Evolutionary conservation across 1,140 invertebrate genomes (phyloP).

Genomic region (Lucilia sericata): DNA sequence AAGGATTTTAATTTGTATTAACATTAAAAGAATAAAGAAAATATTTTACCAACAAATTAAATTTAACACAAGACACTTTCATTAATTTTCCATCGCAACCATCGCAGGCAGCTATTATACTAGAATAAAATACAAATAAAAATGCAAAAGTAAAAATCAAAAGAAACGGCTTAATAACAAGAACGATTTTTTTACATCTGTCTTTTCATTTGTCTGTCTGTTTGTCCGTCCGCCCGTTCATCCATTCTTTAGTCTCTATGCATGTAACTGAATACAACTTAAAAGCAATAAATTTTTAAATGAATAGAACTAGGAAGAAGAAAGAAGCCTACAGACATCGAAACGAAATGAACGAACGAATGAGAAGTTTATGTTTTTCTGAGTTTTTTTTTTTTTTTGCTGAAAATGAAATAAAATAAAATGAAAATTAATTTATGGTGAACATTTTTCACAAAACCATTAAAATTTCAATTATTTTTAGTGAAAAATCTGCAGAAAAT

Average conservation of each 20-base stretch:
- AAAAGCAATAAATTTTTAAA: conserved; percentile 23
- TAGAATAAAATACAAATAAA: neutral
- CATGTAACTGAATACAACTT: neutral
- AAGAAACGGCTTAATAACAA: conserved; percentile 1
- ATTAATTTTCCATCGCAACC: too few relatives aligned
- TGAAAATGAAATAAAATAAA: neutral
- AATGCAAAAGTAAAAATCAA: neutral
- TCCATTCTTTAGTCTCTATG: too few relatives aligned
- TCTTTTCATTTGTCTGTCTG: neutral
- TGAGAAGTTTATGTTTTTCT: too few relatives aligned
- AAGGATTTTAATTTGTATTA: too few relatives aligned
- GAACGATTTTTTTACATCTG: neutral
- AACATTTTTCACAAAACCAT: conserved; percentile 44
- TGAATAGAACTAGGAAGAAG: neutral
- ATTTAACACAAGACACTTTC: too few relatives aligned
- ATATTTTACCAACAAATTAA: too few relatives aligned
- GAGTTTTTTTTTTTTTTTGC: neutral
- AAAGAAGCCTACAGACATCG: neutral
- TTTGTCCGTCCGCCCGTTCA: neutral
- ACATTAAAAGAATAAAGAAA: too few relatives aligned
- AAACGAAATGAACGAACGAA: neutral
- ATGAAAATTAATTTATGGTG: conserved; percentile 38
- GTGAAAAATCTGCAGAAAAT: conserved; percentile 23
- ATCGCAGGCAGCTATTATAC: too few relatives aligned
- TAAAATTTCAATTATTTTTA: conserved; percentile 45